phyloP scores from a whole-genome alignment of 2,113 vertebrate species.

The Pelusios castaneus region DNA sequence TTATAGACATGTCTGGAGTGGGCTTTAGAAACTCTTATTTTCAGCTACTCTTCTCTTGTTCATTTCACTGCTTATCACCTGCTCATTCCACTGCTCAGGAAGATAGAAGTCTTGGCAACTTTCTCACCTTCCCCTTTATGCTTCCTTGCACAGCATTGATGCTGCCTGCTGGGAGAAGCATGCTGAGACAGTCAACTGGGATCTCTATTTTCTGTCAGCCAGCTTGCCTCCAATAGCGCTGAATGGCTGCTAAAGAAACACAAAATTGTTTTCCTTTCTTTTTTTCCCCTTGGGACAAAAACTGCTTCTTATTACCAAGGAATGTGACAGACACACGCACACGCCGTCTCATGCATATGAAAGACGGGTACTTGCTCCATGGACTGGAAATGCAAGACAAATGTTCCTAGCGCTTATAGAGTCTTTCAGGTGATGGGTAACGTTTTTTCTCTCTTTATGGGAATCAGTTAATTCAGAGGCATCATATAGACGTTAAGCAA shows the following conservation, averaged over 20 bases:
- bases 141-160: neutral
- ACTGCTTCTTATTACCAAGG: constrained; percentile 72
- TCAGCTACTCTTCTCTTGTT: neutral
- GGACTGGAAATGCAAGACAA: constrained; percentile 33
- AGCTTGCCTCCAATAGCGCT: neutral
- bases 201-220: rapidly evolving
- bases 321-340: constrained; percentile 62
- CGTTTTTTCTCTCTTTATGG: neutral
- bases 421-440: neutral
- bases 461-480: neutral
- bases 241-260: constrained; percentile 1
- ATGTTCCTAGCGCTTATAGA: neutral
- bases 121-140: neutral
- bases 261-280: neutral
- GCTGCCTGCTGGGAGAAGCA: neutral
- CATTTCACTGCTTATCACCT: neutral
- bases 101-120: neutral
- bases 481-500: neutral
- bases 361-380: constrained; percentile 23
- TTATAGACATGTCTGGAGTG: neutral
- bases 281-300: constrained; percentile 24
- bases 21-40: neutral
- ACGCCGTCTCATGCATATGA: constrained; percentile 55
- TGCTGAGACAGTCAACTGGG: neutral
- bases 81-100: neutral